Base-by-base conservation (phyloP, 2,113 vertebrate genomes). In the Dissostichus mawsoni region DNA sequence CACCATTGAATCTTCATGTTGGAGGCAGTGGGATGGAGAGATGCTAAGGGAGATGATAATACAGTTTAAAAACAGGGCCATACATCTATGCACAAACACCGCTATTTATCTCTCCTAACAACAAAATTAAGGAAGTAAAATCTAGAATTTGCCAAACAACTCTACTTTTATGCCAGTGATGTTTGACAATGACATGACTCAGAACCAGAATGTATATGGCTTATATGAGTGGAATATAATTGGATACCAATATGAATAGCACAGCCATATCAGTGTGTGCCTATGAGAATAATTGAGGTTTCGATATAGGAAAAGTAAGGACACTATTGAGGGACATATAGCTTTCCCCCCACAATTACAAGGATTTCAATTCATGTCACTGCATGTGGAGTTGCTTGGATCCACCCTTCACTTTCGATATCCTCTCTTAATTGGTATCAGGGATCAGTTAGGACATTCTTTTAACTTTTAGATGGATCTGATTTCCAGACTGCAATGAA, bases 11-110 rank as follows among this genome's bases (percentile, higher is more conserved):
- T 93, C 93, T 45, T 96, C 96, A 61, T 99, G 98, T 51, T 95
- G 83, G 83, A 99, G 93, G 91, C 98, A 99, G 81, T 96, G 94
- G 62, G 98, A 98, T 2, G 96, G 80, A 11, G 96, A 93, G 81
- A 98, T 11, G 5, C 98, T 99, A 74, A 8, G 61, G 18, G 23
- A 59, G n/a, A 53, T 5, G 7, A 66, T 29, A 33, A 52, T 23
- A 8, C 75, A 16, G 14, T 72, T 51, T 11, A 58, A 48, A 79
- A 63, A 63, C 17, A 58, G 5, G 7, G 65, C 25, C 18, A 69
- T 7, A 12, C 45, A 41, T 76, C 16, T 12, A 10, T 33, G 52
- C 10, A 58, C 36, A 3, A 50, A 17, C 7, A 8, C 1, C 36
- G 1, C 36, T 41, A 41, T 8, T 8, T 5, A 7, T 14, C 17